Percentiles rank a stretch among this genome's conserved stretches.
Conservation (phyloP, 2,797 vertebrate genomes). For the Decapterus maruadsi region DNA sequence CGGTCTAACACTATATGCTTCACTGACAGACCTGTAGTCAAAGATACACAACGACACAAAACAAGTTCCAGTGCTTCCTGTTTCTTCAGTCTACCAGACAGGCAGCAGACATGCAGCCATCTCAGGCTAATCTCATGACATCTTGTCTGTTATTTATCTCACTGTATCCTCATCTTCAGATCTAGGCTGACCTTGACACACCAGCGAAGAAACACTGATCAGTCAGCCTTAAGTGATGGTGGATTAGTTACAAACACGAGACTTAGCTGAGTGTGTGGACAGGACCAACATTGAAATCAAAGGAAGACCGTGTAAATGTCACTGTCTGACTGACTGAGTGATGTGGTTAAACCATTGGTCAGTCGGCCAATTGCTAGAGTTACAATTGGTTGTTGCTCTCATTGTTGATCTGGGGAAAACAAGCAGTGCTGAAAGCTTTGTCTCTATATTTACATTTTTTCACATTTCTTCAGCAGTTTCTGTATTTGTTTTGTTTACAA, state of each 20-base stretch:
- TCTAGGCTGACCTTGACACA: slow-evolving; percentile 42
- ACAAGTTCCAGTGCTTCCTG: not conserved
- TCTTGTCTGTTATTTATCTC: slow-evolving; percentile 62
- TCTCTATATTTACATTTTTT: too few relatives aligned
- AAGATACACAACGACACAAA: slow-evolving; percentile 10
- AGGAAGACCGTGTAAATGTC: too few relatives aligned
- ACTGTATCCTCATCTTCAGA: slow-evolving; percentile 33
- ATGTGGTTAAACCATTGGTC: too few relatives aligned
- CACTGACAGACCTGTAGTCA: slow-evolving; percentile 29
- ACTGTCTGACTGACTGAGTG: too few relatives aligned
- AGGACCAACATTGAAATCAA: too few relatives aligned
- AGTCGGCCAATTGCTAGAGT: too few relatives aligned
- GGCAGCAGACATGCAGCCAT: slow-evolving; percentile 21
- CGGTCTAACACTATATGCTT: slow-evolving; percentile 15
- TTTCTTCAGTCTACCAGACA: slow-evolving; percentile 31
- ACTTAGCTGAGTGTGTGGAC: slow-evolving; percentile 3
- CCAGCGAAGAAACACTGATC: slow-evolving; percentile 19
- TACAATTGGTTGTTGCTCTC: too few relatives aligned
- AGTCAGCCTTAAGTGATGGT: too few relatives aligned
- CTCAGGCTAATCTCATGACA: slow-evolving; percentile 53
- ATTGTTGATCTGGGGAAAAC: too few relatives aligned
- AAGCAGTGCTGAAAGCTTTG: too few relatives aligned
- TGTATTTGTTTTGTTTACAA: too few relatives aligned
- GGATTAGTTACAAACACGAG: slow-evolving; percentile 30
- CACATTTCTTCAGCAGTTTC: too few relatives aligned